phyloP scores from a whole-genome alignment of 1,140 invertebrate species.

The Drosophila suzukii region DNA sequence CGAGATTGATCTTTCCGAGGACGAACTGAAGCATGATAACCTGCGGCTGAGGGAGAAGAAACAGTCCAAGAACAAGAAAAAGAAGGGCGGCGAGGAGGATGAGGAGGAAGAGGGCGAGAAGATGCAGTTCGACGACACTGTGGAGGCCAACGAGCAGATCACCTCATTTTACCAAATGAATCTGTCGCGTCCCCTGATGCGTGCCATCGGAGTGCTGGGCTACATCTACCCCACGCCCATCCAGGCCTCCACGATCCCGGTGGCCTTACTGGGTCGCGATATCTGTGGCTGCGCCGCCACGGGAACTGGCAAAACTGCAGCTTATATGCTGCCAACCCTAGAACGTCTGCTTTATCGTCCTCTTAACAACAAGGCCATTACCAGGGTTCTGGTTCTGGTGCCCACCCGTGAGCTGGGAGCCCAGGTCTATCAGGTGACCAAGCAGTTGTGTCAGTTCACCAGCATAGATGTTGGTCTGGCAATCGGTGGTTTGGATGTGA shows the following conservation, averaged over 20 bases:
- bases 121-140: slow-evolving; percentile 91
- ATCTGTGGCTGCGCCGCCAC: slow-evolving; percentile 89
- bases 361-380: slow-evolving; percentile 87
- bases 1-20: slow-evolving; percentile 87
- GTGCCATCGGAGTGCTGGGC: slow-evolving; percentile 94
- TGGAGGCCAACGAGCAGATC: slow-evolving; percentile 87
- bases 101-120: slow-evolving; percentile 86
- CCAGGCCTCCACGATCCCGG: slow-evolving; percentile 96
- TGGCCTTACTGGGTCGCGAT: slow-evolving; percentile 91
- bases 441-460: slow-evolving; percentile 95
- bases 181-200: slow-evolving; percentile 94
- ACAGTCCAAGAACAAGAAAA: slow-evolving; percentile 86
- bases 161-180: slow-evolving; percentile 97
- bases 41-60: slow-evolving; percentile 87
- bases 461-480: slow-evolving; percentile 92
- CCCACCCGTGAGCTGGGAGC: slow-evolving; percentile 98
- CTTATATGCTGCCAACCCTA: slow-evolving; percentile 98
- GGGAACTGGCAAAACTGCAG: slow-evolving; percentile 99
- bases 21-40: slow-evolving; percentile 89
- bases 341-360: slow-evolving; percentile 95
- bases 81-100: slow-evolving; percentile 84
- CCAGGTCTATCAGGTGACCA: slow-evolving; percentile 95
- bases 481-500: slow-evolving; percentile 97
- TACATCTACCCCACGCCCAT: slow-evolving; percentile 98
- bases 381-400: slow-evolving; percentile 96